Evolutionary conservation across 2,797 vertebrate genomes (phyloP).

Genomic region (Borostomias antarcticus): DNA sequence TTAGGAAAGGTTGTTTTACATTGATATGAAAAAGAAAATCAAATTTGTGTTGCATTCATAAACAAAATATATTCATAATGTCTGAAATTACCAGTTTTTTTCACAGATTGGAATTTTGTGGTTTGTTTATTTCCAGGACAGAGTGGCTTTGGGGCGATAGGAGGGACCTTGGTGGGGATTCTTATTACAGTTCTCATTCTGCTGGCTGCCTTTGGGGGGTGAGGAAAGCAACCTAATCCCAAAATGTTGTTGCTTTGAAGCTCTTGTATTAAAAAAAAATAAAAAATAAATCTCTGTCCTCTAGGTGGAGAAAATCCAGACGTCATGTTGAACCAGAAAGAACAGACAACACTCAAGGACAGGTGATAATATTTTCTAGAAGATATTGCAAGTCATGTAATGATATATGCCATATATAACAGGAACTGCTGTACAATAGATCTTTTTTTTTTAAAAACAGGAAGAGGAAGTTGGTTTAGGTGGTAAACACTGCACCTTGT

Average conservation of each 20-base stretch:
- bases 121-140: neutral
- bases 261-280: neutral
- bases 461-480: too few relatives aligned
- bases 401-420: too few relatives aligned
- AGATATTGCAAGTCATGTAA: too few relatives aligned
- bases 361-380: neutral
- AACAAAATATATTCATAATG: too few relatives aligned
- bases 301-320: constrained; percentile 8
- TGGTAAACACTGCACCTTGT: too few relatives aligned
- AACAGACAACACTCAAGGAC: neutral
- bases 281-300: too few relatives aligned
- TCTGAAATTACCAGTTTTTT: neutral
- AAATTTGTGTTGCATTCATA: too few relatives aligned
- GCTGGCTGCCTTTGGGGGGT: constrained; percentile 32
- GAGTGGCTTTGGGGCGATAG: constrained; percentile 6
- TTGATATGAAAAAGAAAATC: too few relatives aligned
- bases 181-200: constrained; percentile 10
- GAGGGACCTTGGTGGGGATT: constrained; percentile 27
- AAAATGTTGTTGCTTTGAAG: neutral
- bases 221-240: neutral
- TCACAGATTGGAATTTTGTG: neutral
- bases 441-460: too few relatives aligned
- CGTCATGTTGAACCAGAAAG: neutral
- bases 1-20: too few relatives aligned
- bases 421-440: too few relatives aligned